Conservation (phyloP, 2,113 vertebrate genomes). For the Tenrec ecaudatus region DNA sequence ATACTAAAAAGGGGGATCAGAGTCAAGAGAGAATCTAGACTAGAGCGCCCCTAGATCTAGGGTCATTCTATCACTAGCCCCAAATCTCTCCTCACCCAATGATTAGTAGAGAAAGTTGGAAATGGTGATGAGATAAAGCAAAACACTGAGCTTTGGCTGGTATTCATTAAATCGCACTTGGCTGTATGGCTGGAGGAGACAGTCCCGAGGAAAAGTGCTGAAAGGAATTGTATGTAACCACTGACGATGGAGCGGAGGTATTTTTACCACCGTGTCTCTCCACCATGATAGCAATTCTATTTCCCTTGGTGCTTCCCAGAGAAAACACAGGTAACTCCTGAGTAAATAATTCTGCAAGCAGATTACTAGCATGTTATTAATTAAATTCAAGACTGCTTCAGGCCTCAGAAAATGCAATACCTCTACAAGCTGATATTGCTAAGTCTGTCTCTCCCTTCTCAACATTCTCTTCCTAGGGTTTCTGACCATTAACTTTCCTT, state of each 20-base stretch:
- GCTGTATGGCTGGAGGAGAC: neutral
- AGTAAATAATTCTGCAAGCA: conserved; percentile 57
- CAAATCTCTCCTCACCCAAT: conserved; percentile 46
- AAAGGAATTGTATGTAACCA: conserved; percentile 46
- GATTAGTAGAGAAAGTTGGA: neutral
- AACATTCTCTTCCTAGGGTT: conserved; percentile 42
- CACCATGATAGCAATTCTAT: conserved; percentile 12
- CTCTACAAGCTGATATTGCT: neutral
- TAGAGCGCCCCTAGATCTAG: neutral
- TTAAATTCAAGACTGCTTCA: conserved; percentile 26
- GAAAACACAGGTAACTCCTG: conserved; percentile 20
- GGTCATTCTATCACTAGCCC: neutral
- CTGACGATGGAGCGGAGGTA: neutral
- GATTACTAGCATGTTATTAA: neutral
- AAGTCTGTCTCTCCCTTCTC: neutral
- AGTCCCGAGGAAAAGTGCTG: conserved; percentile 50
- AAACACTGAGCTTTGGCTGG: conserved; percentile 40
- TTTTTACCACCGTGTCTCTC: conserved; percentile 9
- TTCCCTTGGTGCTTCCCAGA: neutral
- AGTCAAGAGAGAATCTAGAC: neutral
- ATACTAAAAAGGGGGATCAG: neutral
- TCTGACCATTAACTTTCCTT: conserved; percentile 29
- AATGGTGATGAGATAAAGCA: conserved; percentile 25
- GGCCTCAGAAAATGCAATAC: neutral
- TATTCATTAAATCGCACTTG: conserved; percentile 27